These are phyloP conservation scores for Brachyptera risi DNA, from an alignment of 2,888 invertebrate species.

Conservation along the genomic window DNA sequence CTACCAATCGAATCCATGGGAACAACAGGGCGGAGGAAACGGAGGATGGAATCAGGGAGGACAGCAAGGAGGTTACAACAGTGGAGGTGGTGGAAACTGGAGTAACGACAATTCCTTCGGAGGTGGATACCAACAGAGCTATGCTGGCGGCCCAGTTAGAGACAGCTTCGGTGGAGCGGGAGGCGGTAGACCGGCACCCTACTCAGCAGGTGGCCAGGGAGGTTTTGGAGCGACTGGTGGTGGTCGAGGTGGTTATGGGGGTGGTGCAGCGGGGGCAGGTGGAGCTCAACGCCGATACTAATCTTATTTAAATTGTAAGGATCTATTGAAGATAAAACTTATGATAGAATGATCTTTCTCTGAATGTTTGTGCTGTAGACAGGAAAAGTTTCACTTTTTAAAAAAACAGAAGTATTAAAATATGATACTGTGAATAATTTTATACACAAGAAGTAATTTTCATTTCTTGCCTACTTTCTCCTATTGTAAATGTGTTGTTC, in stretches of 20 bases:
- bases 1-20: constrained; percentile 29
- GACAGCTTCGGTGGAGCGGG: constrained; percentile 3
- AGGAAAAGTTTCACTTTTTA: too few species aligned
- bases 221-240: constrained; percentile 9
- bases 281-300: constrained; percentile 19
- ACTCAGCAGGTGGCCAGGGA: background rate
- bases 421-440: too few species aligned
- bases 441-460: too few species aligned
- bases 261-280: constrained; percentile 11
- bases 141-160: constrained; percentile 16
- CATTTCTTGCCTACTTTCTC: too few species aligned
- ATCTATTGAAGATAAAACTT: too few species aligned
- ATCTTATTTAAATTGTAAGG: too few species aligned
- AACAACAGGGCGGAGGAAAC: constrained; percentile 32
- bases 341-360: too few species aligned
- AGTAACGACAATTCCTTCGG: constrained; percentile 30
- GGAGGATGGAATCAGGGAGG: constrained; percentile 36
- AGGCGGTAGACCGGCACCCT: background rate
- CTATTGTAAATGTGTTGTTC: too few species aligned
- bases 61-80: constrained; percentile 26
- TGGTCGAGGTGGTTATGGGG: constrained; percentile 23
- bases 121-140: constrained; percentile 17
- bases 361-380: too few species aligned
- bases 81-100: constrained; percentile 35
- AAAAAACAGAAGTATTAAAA: too few species aligned